Conservation (phyloP, 2,888 invertebrate species). For the Caenorhabditis panamensis region DNA sequence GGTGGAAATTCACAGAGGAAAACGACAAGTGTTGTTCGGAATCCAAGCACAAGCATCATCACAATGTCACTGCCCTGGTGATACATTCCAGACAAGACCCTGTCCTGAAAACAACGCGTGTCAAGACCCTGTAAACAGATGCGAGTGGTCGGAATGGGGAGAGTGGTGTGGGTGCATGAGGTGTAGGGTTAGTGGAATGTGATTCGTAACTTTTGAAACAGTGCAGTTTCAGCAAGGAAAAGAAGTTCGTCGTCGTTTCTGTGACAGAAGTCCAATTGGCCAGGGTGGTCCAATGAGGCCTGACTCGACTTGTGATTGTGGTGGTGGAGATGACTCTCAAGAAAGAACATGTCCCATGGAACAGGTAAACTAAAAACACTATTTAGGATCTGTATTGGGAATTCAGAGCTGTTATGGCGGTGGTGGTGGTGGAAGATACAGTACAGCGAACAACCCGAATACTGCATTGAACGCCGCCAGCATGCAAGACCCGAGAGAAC, state of each 20-base stretch:
- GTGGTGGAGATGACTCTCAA: conserved; percentile 60
- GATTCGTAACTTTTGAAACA: not conserved
- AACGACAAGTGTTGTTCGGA: conserved; percentile 56
- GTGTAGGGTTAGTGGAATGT: conserved; percentile 61
- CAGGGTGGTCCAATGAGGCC: conserved; percentile 56
- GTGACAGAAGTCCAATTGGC: conserved; percentile 57
- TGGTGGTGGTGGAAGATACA: conserved; percentile 15
- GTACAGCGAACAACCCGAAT: not conserved
- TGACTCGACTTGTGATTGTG: conserved; percentile 65
- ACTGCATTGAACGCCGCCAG: conserved; percentile 18
- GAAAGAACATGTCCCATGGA: conserved; percentile 62
- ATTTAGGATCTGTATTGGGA: not conserved
- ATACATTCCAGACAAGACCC: conserved; percentile 61
- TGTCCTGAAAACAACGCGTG: conserved; percentile 56
- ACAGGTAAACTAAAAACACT: conserved; percentile 1
- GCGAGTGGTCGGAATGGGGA: conserved; percentile 72
- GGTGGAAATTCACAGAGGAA: conserved; percentile 65
- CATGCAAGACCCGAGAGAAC: conserved; percentile 23
- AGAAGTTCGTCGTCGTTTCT: conserved; percentile 68
- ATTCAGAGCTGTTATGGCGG: conserved; percentile 43
- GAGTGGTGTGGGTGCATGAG: conserved; percentile 74
- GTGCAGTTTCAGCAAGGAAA: conserved; percentile 61
- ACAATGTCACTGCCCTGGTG: conserved; percentile 68
- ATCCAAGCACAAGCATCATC: conserved; percentile 30
- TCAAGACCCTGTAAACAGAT: conserved; percentile 57